A percentile compares a stretch with the other conserved stretches of the same genome.
Conservation (phyloP, 1,140 invertebrate genomes). For the Amphibalanus amphitrite region DNA sequence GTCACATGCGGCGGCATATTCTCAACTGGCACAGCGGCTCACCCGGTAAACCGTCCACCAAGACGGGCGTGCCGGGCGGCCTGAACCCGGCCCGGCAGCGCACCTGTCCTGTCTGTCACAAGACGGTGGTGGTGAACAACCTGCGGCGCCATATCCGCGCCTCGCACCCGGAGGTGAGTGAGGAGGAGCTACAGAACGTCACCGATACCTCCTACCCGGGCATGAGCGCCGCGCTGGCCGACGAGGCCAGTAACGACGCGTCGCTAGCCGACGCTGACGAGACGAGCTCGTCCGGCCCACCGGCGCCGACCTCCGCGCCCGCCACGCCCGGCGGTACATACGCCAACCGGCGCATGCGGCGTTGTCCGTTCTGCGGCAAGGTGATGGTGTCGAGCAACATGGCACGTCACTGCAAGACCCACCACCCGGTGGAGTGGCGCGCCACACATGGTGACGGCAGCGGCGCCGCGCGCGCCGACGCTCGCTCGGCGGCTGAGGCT, state of each 20-base stretch:
- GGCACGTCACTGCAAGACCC: not conserved
- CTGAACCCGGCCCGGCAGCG: slow-evolving; percentile 4
- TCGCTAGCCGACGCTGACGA: not conserved
- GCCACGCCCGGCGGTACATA: not conserved
- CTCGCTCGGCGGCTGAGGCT: not conserved
- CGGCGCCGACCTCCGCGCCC: not conserved
- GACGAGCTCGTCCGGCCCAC: not conserved
- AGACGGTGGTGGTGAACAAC: slow-evolving; percentile 3
- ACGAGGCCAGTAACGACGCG: not conserved
- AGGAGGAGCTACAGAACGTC: not conserved
- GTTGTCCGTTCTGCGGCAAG: not conserved
- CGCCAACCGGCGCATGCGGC: not conserved
- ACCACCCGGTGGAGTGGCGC: not conserved
- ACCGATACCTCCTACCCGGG: not conserved
- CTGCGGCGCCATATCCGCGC: slow-evolving; percentile 3
- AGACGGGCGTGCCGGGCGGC: slow-evolving; percentile 3
- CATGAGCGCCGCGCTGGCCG: not conserved
- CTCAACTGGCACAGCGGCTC: not conserved
- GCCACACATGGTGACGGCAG: not conserved
- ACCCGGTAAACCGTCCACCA: not conserved
- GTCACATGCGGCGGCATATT: not conserved
- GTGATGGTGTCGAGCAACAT: slow-evolving; percentile 1
- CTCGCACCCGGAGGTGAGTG: not conserved
- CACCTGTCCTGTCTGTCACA: not conserved
- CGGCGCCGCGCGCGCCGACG: too few species aligned